Conservation (phyloP, 1,140 invertebrate genomes). For the Amphibalanus amphitrite region DNA sequence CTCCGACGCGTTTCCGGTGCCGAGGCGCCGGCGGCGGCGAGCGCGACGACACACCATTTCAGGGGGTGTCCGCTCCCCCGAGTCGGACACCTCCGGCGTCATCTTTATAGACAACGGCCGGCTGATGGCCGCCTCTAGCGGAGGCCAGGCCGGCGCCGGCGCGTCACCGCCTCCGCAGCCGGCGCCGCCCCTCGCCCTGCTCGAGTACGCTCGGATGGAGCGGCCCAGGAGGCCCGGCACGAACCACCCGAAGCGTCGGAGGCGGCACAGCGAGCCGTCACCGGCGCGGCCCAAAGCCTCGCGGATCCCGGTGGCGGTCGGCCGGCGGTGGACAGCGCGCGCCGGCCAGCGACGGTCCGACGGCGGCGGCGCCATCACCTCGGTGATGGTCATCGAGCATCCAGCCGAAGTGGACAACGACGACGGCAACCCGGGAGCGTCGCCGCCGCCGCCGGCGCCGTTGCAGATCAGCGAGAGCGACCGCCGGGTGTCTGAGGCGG, state of each 20-base stretch:
- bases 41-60: not conserved
- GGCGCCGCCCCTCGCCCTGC: not conserved
- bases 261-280: not conserved
- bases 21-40: no score
- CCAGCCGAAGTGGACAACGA: not conserved
- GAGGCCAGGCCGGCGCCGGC: no score
- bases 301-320: not conserved
- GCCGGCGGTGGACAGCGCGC: no score
- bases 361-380: not conserved
- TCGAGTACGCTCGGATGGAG: not conserved
- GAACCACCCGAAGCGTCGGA: not conserved
- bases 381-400: not conserved
- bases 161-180: no score
- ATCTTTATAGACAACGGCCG: not conserved
- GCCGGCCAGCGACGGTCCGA: no score
- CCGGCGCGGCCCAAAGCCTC: not conserved
- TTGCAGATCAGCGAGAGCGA: not conserved
- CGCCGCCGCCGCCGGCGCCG: no score
- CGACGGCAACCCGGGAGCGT: not conserved
- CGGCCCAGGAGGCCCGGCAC: not conserved
- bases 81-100: not conserved
- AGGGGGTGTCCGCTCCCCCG: no score
- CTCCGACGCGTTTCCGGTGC: not conserved
- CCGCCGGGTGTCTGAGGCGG: not conserved
- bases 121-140: not conserved